Evolutionary conservation across 1,140 invertebrate genomes (phyloP).

Genomic region (Drosophila sechellia): DNA sequence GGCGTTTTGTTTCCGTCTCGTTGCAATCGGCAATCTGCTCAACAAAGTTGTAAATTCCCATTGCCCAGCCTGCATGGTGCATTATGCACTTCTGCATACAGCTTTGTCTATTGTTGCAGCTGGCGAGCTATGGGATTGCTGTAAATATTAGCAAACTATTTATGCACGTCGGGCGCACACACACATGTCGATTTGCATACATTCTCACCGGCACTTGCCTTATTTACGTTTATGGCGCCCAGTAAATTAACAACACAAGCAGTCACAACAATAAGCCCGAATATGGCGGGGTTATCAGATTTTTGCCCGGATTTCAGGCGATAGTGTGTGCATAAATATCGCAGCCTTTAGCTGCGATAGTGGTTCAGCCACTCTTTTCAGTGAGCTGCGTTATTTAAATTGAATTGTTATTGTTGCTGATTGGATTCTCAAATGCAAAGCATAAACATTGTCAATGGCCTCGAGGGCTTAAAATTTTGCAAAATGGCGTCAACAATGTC

Average conservation of each 20-base stretch:
- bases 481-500: slow-evolving; percentile 22
- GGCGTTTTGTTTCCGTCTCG: slow-evolving; percentile 43
- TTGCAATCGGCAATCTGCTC: slow-evolving; percentile 58
- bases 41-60: slow-evolving; percentile 71
- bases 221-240: slow-evolving; percentile 54
- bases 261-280: slow-evolving; percentile 33
- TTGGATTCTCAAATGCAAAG: slow-evolving; percentile 42
- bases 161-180: slow-evolving; percentile 66
- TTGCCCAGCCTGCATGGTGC: slow-evolving; percentile 40
- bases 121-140: slow-evolving; percentile 50
- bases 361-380: not conserved
- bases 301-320: slow-evolving; percentile 19
- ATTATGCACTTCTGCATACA: slow-evolving; percentile 27
- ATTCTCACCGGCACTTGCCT: slow-evolving; percentile 38
- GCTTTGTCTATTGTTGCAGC: slow-evolving; percentile 47
- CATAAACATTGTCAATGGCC: slow-evolving; percentile 44
- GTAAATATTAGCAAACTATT: slow-evolving; percentile 77
- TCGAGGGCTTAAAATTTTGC: slow-evolving; percentile 29
- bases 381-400: slow-evolving; percentile 23
- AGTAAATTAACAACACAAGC: slow-evolving; percentile 56
- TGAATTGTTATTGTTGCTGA: slow-evolving; percentile 54
- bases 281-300: slow-evolving; percentile 28
- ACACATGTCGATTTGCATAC: slow-evolving; percentile 23
- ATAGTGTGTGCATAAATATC: slow-evolving; percentile 31
- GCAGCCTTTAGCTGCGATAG: not conserved